Evolutionary conservation across 2,888 invertebrate species (phyloP), one percentile per base, ranked within the genome.

Genomic region (Druceiella hillmani): DNA sequence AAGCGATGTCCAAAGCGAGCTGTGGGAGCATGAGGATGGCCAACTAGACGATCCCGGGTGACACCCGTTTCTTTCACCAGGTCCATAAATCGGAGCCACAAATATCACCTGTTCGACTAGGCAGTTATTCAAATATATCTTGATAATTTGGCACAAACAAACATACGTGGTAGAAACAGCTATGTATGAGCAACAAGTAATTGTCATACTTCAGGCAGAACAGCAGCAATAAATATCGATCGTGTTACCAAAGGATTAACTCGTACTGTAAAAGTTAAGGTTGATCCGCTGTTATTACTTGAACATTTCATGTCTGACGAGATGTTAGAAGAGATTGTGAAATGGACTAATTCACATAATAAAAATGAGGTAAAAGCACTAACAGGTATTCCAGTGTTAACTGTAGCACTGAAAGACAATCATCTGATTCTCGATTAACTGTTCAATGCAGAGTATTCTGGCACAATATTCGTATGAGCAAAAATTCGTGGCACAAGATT

Each of bases 1-100:
- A 28, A 28, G 28, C n/a, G 28, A 28, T 28, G 12, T 28, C n/a
- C 28, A 28, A 28, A 10, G n/a, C 10, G 28, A 28, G n/a, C 28
- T 10, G 28, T 28, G 7, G 7, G 28, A 28, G 7, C 6, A 28
- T 28, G 28, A 28, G 28, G 28, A n/a, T 28, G 12, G 11, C 28
- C 28, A 28, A 28, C 28, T 28, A 20, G n/a, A 20, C n/a, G n/a
- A 7, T 20, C 22, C 6, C 22, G n/a, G 22, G 6, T n/a, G n/a
- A 7, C n/a, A 6, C n/a, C n/a, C 22, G 22, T 20, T n/a, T 20
- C n/a, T n/a, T 20, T 20, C 22, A 20, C n/a, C 22, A n/a, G 22
- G 22, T 7, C 22, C 22, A 20, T 20, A 9, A 6, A 9, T 20
- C n/a, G 22, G 22, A 20, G 22, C 22, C 22, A 20, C 22, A 20